Conservation (phyloP, 1,140 invertebrate genomes). For the Batillaria attramentaria region DNA sequence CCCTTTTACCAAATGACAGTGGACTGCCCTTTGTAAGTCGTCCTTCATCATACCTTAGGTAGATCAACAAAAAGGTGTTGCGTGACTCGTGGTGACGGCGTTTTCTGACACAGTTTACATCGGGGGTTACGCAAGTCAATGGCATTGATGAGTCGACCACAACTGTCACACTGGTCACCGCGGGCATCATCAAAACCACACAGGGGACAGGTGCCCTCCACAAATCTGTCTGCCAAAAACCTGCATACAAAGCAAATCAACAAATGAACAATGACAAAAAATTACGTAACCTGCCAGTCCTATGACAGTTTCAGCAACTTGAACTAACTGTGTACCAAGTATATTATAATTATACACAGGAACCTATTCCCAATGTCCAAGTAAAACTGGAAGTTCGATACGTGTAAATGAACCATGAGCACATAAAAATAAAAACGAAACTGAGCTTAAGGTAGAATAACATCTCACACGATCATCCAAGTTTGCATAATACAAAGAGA, state of each 20-base stretch:
- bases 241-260: conserved; percentile 54
- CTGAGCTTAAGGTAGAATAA: no score
- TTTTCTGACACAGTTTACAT: conserved; percentile 91
- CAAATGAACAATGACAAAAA: not conserved
- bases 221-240: conserved; percentile 87
- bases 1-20: no score
- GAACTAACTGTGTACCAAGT: no score
- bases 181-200: conserved; percentile 95
- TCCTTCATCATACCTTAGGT: conserved; percentile 81
- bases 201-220: conserved; percentile 96
- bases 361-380: no score
- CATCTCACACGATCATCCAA: no score
- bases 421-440: no score
- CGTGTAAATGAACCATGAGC: no score
- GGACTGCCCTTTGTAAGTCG: no score
- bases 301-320: no score
- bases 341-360: no score
- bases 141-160: conserved; percentile 96
- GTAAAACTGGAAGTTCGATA: no score
- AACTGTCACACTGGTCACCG: conserved; percentile 99
- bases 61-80: conserved; percentile 95
- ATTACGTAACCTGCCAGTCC: not conserved
- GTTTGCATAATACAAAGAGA: no score
- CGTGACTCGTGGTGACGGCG: conserved; percentile 84
- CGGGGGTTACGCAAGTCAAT: conserved; percentile 90